Percentiles rank a stretch among this genome's conserved stretches.
Conservation (phyloP, 2,888 invertebrate species). For the Drosophila vallismaia region DNA sequence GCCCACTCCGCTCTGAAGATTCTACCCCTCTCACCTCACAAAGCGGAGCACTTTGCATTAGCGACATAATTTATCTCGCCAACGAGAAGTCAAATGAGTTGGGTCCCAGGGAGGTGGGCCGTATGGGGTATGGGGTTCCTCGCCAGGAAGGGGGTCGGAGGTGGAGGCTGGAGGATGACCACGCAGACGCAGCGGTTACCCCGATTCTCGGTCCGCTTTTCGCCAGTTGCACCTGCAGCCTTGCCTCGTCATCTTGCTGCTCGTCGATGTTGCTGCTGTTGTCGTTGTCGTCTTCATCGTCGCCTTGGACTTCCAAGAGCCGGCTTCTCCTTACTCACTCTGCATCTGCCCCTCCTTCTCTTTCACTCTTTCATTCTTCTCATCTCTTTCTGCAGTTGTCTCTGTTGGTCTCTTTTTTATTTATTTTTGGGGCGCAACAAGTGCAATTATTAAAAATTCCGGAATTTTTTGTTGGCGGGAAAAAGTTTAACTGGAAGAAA, state of each 20-base stretch:
- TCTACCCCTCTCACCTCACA: conserved; percentile 60
- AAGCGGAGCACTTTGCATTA: conserved; percentile 84
- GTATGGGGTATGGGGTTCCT: conserved; percentile 2
- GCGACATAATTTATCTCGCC: conserved; percentile 84
- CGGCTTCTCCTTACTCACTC: conserved; percentile 67
- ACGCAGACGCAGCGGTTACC: conserved; percentile 78
- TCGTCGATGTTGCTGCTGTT: conserved; percentile 39
- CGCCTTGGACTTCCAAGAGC: conserved; percentile 59
- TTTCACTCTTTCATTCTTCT: conserved; percentile 4
- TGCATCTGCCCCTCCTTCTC: conserved; percentile 28
- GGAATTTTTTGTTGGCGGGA: conserved; percentile 54
- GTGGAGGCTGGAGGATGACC: conserved; percentile 58
- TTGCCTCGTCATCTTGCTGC: conserved; percentile 75
- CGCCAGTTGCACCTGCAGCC: conserved; percentile 77
- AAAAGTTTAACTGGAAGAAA: conserved; percentile 26
- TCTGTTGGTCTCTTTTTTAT: conserved; percentile 32
- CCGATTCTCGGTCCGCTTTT: conserved; percentile 39
- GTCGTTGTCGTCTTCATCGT: conserved; percentile 74
- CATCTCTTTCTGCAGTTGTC: conserved; percentile 30
- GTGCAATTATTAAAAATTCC: conserved; percentile 80
- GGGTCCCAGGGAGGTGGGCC: conserved; percentile 11
- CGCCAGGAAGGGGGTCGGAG: background rate
- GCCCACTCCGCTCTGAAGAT: conserved; percentile 9
- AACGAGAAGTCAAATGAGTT: conserved; percentile 62
- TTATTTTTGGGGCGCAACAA: conserved; percentile 75